Base-by-base conservation (phyloP, 2,888 invertebrate genomes). In the Meiosimyza platycephala region DNA sequence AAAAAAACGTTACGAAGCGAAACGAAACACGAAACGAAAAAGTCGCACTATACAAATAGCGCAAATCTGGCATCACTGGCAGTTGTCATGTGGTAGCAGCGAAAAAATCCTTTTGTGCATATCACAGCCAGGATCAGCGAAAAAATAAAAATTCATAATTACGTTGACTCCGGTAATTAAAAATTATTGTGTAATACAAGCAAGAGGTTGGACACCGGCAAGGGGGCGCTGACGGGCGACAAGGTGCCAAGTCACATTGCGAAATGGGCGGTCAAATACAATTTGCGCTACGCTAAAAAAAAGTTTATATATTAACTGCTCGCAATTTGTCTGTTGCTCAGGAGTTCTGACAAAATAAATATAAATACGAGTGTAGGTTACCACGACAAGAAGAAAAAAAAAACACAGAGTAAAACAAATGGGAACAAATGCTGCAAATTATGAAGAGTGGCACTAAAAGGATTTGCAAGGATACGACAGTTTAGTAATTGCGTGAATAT, bases 111-210 rank as follows among this genome's bases (percentile, higher is more conserved):
- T 81, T 82, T 82, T 82, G 81, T 82, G 80, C 80, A 81, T 81
- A 82, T 83, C 80, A 79, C 76, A 77, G 76, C 78, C 80, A 79
- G 79, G 81, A 82, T 81, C 83, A 82, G 79, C 76, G 69, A 57
- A 62, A 73, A 71, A 84, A 85, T 85, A 85, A 86, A 86, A 86
- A 86, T 86, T 86, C 86, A 86, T 86, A 86, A 86, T 86, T 86
- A 86, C 86, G 84, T 86, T 86, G 85, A 86, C 86, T 84, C 86
- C 86, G 86, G 86, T 86, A 86, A 86, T 86, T 86, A 86, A 86
- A 86, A 86, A 86, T 86, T 85, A 86, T 86, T 85, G 85, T 40
- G 40, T 85, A 84, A 85, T 85, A 84, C 83, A 83, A 80, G 81
- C 80, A 40, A 72, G 33, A 6, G 33, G 33, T 33, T 57, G 71